A percentile compares a stretch with the other conserved stretches of the same genome.
These are phyloP conservation scores for Callopanchax toddi DNA, from an alignment of 2,113 vertebrate species.

Conservation along the genomic window DNA sequence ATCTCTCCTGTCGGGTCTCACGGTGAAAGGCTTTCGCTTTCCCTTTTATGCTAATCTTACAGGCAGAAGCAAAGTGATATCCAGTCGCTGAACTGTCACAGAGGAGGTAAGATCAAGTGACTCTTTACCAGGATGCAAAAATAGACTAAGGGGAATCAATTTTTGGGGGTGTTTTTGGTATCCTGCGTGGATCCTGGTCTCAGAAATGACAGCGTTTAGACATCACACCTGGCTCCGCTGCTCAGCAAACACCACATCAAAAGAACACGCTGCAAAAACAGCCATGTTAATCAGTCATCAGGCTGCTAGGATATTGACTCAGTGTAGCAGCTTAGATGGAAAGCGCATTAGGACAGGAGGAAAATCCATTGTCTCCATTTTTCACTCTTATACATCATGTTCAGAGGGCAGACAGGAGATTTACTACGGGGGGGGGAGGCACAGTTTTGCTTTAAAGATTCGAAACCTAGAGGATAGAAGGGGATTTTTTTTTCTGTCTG, in stretches of 20 bases:
- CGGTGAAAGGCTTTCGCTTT: constrained; percentile 51
- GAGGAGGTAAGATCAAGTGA: constrained; percentile 67
- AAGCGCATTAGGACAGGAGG: constrained; percentile 41
- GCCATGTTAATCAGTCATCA: constrained; percentile 42
- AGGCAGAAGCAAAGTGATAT: constrained; percentile 60
- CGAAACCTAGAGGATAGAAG: constrained; percentile 50
- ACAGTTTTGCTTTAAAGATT: constrained; percentile 51
- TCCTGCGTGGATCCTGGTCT: constrained; percentile 33
- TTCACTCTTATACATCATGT: constrained; percentile 36
- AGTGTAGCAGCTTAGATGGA: constrained; percentile 45
- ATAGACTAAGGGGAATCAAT: constrained; percentile 65
- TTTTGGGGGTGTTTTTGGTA: constrained; percentile 51
- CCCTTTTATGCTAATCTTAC: constrained; percentile 63
- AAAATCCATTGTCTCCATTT: constrained; percentile 56
- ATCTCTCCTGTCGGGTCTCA: constrained; percentile 56
- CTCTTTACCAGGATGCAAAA: constrained; percentile 66
- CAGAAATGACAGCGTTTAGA: constrained; percentile 51
- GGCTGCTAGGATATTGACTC: constrained; percentile 43
- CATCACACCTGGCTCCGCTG: constrained; percentile 40
- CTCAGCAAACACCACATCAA: constrained; percentile 26
- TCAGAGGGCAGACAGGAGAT: constrained; percentile 21
- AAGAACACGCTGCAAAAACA: constrained; percentile 34
- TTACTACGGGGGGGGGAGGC: constrained; percentile 14
- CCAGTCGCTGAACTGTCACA: constrained; percentile 60
- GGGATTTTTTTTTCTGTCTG: constrained; percentile 49